Evolutionary conservation across 2,113 vertebrate species (phyloP).

Genomic region (Azemiops feae): DNA sequence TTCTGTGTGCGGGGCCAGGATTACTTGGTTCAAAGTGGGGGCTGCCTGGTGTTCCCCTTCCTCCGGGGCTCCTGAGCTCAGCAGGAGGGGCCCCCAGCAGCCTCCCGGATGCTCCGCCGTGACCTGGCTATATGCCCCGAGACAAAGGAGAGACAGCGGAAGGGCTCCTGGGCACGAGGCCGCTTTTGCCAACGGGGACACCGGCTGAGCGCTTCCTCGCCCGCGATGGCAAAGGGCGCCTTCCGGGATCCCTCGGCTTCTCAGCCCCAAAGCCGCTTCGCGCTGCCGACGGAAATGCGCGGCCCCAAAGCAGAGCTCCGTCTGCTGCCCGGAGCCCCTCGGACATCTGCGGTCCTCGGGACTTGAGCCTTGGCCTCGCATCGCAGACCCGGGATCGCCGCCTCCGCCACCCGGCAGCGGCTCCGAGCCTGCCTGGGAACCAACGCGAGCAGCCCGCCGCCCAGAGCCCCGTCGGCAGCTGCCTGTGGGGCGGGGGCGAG

Average conservation of each 20-base stretch:
- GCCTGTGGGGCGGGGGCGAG: background rate
- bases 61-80: background rate
- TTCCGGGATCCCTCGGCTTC: background rate
- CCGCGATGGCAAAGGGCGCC: background rate
- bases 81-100: background rate
- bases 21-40: background rate
- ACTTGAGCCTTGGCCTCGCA: conserved; percentile 76
- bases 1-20: background rate
- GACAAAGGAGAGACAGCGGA: background rate
- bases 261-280: background rate
- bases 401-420: conserved; percentile 10
- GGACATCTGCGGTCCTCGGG: conserved; percentile 52
- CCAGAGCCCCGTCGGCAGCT: conserved; percentile 13
- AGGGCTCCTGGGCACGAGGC: background rate
- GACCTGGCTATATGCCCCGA: background rate
- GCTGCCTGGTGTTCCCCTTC: background rate
- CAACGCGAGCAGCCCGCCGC: conserved; percentile 58
- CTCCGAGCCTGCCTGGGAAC: conserved; percentile 51
- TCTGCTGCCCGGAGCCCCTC: background rate
- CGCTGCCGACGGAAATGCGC: too few species aligned
- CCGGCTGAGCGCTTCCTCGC: background rate
- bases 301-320: background rate
- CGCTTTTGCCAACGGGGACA: background rate
- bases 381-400: conserved; percentile 52
- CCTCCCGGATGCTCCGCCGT: background rate